A percentile compares a stretch with the other conserved stretches of the same genome.
phyloP scores from a whole-genome alignment of 1,140 invertebrate species.

The Drosophila erecta region DNA sequence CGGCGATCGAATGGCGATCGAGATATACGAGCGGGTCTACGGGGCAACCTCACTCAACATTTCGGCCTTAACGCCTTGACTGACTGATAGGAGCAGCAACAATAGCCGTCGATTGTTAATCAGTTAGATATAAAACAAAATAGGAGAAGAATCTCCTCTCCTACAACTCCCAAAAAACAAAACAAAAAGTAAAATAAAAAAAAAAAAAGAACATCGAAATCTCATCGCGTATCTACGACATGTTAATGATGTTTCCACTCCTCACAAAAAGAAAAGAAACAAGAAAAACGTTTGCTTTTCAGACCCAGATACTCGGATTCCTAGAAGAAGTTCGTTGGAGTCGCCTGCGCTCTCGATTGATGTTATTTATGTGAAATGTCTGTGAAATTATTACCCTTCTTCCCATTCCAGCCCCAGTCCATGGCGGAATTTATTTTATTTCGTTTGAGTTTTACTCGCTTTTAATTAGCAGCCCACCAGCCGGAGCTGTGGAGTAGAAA shows the following conservation, averaged over 20 bases:
- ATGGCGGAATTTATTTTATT: slow-evolving; percentile 74
- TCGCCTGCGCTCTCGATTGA: slow-evolving; percentile 67
- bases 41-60: slow-evolving; percentile 72
- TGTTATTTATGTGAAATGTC: slow-evolving; percentile 82
- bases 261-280: slow-evolving; percentile 27
- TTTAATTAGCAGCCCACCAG: slow-evolving; percentile 75
- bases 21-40: slow-evolving; percentile 61
- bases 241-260: slow-evolving; percentile 78
- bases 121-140: slow-evolving; percentile 83
- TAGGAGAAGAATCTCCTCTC: slow-evolving; percentile 48
- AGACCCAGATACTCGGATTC: slow-evolving; percentile 58
- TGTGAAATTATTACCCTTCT: slow-evolving; percentile 81
- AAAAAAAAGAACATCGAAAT: slow-evolving; percentile 59
- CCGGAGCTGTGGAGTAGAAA: slow-evolving; percentile 32
- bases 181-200: background rate
- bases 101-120: slow-evolving; percentile 75
- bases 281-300: slow-evolving; percentile 62
- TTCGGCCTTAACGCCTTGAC: slow-evolving; percentile 72
- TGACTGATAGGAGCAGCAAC: slow-evolving; percentile 72
- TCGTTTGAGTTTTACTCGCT: slow-evolving; percentile 80
- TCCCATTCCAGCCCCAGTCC: slow-evolving; percentile 22
- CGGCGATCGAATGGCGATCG: slow-evolving; percentile 72
- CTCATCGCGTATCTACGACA: slow-evolving; percentile 77
- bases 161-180: slow-evolving; percentile 27
- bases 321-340: slow-evolving; percentile 53